These are phyloP conservation scores for Prenolepis imparis DNA, from an alignment of 2,888 invertebrate species.

Conservation along the genomic window DNA sequence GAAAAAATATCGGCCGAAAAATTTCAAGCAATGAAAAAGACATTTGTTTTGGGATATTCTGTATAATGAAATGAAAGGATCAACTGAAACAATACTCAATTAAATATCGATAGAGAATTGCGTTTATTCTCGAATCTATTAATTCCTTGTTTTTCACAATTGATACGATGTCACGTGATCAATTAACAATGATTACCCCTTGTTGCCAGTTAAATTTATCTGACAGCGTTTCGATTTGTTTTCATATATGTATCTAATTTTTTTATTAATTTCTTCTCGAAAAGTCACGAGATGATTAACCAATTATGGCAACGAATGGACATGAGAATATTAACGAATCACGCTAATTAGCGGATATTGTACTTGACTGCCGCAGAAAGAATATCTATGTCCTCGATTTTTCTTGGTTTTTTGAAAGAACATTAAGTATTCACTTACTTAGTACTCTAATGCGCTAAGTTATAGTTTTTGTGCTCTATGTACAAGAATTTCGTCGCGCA, in stretches of 20 bases:
- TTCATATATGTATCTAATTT: not conserved
- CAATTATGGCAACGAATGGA: slow-evolving; percentile 19
- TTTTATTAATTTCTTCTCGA: slow-evolving; percentile 2
- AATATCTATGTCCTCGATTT: slow-evolving; percentile 9
- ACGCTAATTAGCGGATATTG: slow-evolving; percentile 34
- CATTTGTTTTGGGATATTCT: not conserved
- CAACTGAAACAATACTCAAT: slow-evolving; percentile 21
- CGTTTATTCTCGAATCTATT: slow-evolving; percentile 32
- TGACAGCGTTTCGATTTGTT: not conserved
- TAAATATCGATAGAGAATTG: slow-evolving; percentile 32
- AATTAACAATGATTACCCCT: slow-evolving; percentile 30
- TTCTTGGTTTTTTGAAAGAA: slow-evolving; percentile 18
- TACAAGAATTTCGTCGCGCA: slow-evolving; percentile 55
- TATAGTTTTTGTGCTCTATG: slow-evolving; percentile 63
- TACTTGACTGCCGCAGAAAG: not conserved
- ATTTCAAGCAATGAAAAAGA: not conserved
- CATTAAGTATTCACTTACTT: slow-evolving; percentile 34
- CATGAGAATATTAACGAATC: slow-evolving; percentile 23
- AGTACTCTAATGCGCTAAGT: slow-evolving; percentile 37
- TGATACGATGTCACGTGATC: slow-evolving; percentile 10
- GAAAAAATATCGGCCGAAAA: not conserved
- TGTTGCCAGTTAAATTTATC: not conserved
- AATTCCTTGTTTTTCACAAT: slow-evolving; percentile 10
- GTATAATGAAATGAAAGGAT: slow-evolving; percentile 16
- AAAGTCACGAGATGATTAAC: slow-evolving; percentile 13